Evolutionary conservation across 2,113 vertebrate species (phyloP), one percentile per base, ranked within the genome.

Genomic region (Neotoma lepida): DNA sequence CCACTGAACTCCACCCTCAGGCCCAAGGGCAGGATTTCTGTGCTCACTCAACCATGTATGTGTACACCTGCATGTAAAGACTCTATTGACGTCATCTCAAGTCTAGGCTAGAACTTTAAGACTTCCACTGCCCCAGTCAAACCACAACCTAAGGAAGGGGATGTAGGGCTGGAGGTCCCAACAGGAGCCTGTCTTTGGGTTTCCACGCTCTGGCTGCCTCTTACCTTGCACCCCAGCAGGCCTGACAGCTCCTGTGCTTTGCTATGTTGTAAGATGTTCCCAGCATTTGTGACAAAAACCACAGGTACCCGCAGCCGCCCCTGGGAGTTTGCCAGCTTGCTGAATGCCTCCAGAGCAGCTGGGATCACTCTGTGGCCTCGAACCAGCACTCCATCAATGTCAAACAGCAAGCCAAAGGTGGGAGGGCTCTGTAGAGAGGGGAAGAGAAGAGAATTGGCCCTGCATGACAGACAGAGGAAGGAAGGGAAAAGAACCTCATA

Each of bases 241-340:
- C 97, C 95, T 10, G 99, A 99, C 78, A 99, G 98, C 94, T 99
- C 99, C 17, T 98, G 98, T 1, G 99, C 99, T 97, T 99, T 99
- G 78, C 97, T 90, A 35, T 99, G 98, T 58, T 98, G 98, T 97
- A 98, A 96, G 96, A 98, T 99, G 97, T 99, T 99, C 58, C 99
- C 99, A 3, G 99, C 99, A 63, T 99, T 99, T 22, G 99, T 99
- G 70, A 99, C 99, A 96, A 99, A 99, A 87, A 99, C 99, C 93
- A 99, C 99, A 0, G 99, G 99, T n/a, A 99, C 98, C 49, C 97
- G 98, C 90, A 99, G 98, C 93, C 98, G 98, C n/a, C 99, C 99
- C 5, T 97, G 73, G 41, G 96, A 4, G 94, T 99, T 98, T 95
- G 98, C 74, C 93, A 99, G 97, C 94, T 97, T 98, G 95, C 81